Conservation (phyloP, 1,140 invertebrate species). For the Bombus fervidus region DNA sequence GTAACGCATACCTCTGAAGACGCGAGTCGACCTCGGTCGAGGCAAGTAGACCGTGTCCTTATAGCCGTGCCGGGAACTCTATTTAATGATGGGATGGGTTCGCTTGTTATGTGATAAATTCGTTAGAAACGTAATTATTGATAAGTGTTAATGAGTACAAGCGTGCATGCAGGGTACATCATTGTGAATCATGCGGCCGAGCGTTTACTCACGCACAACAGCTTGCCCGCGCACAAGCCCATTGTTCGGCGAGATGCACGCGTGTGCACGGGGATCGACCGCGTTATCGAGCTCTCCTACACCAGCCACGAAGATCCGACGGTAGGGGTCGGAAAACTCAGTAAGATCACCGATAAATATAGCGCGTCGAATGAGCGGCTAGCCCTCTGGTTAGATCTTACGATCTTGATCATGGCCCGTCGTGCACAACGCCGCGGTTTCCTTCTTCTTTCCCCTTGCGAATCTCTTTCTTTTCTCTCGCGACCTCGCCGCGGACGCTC, state of each 20-base stretch:
- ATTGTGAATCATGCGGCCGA: slow-evolving; percentile 59
- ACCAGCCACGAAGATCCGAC: slow-evolving; percentile 51
- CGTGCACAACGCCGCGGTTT: slow-evolving; percentile 66
- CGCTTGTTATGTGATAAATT: slow-evolving; percentile 75
- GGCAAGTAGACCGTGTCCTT: slow-evolving; percentile 73
- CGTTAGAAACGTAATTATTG: slow-evolving; percentile 76
- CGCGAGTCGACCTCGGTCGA: slow-evolving; percentile 38
- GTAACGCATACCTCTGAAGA: background rate
- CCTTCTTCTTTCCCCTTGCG: slow-evolving; percentile 17
- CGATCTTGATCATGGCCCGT: slow-evolving; percentile 76
- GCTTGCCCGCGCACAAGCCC: slow-evolving; percentile 16
- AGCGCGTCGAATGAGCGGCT: slow-evolving; percentile 71
- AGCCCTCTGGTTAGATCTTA: slow-evolving; percentile 71
- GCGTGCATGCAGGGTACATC: slow-evolving; percentile 54
- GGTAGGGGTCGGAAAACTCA: slow-evolving; percentile 74
- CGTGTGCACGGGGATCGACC: slow-evolving; percentile 42
- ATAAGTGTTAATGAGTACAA: slow-evolving; percentile 74
- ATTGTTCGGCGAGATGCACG: slow-evolving; percentile 43
- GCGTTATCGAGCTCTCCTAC: slow-evolving; percentile 43
- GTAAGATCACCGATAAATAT: slow-evolving; percentile 78
- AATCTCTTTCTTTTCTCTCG: background rate
- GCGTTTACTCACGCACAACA: slow-evolving; percentile 71
- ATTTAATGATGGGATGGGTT: slow-evolving; percentile 71
- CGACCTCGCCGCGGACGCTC: background rate
- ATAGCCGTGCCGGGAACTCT: slow-evolving; percentile 47